phyloP scores from a whole-genome alignment of 2,797 vertebrate species.

The Neosalanx taihuensis region DNA sequence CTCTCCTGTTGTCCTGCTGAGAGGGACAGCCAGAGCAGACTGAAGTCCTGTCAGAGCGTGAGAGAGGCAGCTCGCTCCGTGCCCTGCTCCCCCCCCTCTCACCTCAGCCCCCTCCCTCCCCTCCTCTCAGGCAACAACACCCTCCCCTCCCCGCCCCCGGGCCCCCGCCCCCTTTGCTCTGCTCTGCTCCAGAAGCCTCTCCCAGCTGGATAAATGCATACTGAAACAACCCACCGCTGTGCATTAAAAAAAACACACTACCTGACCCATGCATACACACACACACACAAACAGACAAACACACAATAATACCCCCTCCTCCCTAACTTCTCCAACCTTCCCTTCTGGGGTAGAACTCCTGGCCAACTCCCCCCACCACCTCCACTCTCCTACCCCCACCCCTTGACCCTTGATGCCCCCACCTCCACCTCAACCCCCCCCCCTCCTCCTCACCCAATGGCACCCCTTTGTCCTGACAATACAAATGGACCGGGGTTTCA shows the following conservation, averaged over 20 bases:
- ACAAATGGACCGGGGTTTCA: slow-evolving; percentile 79
- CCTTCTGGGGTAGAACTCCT: slow-evolving; percentile 51
- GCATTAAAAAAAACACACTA: slow-evolving; percentile 62
- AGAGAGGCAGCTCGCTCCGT: slow-evolving; percentile 66
- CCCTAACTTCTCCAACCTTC: slow-evolving; percentile 8
- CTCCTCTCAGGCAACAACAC: slow-evolving; percentile 34
- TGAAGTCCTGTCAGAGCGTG: slow-evolving; percentile 69
- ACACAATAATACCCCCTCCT: slow-evolving; percentile 39
- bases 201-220: slow-evolving; percentile 73
- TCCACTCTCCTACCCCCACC: slow-evolving; percentile 48
- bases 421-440: slow-evolving; percentile 45
- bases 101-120: slow-evolving; percentile 14
- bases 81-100: slow-evolving; percentile 49
- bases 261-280: slow-evolving; percentile 58
- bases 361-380: slow-evolving; percentile 34
- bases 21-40: slow-evolving; percentile 65
- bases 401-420: slow-evolving; percentile 58
- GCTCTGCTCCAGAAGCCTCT: slow-evolving; percentile 58
- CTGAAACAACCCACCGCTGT: slow-evolving; percentile 71
- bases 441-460: slow-evolving; percentile 60
- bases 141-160: slow-evolving; percentile 46
- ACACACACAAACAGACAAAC: slow-evolving; percentile 50
- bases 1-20: slow-evolving; percentile 41
- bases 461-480: slow-evolving; percentile 72
- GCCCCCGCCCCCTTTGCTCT: slow-evolving; percentile 55